Evolutionary conservation across 1,140 invertebrate genomes (phyloP).

Genomic region (Brachionus manjavacas): DNA sequence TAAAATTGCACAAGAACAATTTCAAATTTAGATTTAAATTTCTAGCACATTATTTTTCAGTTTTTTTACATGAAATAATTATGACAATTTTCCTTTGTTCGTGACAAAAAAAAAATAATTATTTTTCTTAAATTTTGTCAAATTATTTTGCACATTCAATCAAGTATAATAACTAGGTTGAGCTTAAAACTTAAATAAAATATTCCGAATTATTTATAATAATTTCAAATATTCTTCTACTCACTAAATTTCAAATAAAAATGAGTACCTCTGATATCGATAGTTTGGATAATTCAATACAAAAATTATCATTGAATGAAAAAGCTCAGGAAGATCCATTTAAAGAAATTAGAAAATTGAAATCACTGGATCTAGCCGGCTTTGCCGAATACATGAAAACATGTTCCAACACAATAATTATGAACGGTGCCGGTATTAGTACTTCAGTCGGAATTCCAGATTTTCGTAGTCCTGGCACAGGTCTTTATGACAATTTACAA

Average conservation of each 20-base stretch:
- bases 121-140: not conserved
- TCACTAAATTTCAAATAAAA: not conserved
- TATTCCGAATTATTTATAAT: not conserved
- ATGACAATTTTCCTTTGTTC: no score
- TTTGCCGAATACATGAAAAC: conserved; percentile 53
- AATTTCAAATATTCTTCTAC: not conserved
- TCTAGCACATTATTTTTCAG: no score
- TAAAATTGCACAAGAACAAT: no score
- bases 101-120: no score
- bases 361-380: not conserved
- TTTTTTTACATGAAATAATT: no score
- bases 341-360: not conserved
- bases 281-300: not conserved
- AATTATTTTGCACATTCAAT: not conserved
- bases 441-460: conserved; percentile 58
- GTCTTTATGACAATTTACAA: conserved; percentile 82
- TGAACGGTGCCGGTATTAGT: conserved; percentile 89
- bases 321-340: not conserved
- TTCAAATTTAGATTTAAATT: no score
- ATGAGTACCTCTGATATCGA: not conserved
- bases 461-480: conserved; percentile 80
- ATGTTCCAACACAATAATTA: conserved; percentile 78
- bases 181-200: not conserved
- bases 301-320: not conserved
- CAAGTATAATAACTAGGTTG: not conserved